Evolutionary conservation across 2,797 vertebrate genomes (phyloP), one percentile per base, ranked within the genome.

Genomic region (Hydrocynus forskahlii): DNA sequence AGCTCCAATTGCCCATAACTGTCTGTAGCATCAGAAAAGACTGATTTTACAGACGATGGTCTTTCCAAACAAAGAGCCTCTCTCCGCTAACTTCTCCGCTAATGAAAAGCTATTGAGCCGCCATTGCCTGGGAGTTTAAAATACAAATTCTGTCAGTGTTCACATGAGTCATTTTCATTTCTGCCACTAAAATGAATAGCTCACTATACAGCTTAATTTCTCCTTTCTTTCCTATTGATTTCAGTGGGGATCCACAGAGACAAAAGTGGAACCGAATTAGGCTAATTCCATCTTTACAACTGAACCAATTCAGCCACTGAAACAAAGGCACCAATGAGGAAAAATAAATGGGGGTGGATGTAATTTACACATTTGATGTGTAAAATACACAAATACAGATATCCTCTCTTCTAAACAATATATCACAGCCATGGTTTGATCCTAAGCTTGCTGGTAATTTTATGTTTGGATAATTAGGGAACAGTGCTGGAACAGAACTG

Each of bases 181-280:
- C 74, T 62, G 75, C 71, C 38, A 48, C 68, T 72, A 78, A 85
- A 86, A 86, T 85, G 67, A 88, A 88, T 79, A 76, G 85, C 76
- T 82, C 55, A 66, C 63, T 78, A 68, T 70, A 38, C 67, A 40
- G 63, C 80, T 84, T 86, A 64, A 84, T 86, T 82, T 81, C 79
- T 82, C 62, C 67, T 66, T 81, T 81, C 83, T 82, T 63, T 55
- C 64, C 75, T 72, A 74, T 80, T 85, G 82, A 83, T 85, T 84
- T 80, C 81, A 75, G 63, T 76, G 54, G 64, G 69, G 77, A 82
- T 70, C 76, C 69, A 43, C 4, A 48, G 73, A 84, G 79, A 81
- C 81, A 81, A 80, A 79, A 78, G 64, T 60, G 38, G 86, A 88
- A 79, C 75, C 76, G 89, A 91, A 92, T 93, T 92, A 92, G 90